phyloP scores from a whole-genome alignment of 2,888 invertebrate species.

The Ischnus inquisitorius region DNA sequence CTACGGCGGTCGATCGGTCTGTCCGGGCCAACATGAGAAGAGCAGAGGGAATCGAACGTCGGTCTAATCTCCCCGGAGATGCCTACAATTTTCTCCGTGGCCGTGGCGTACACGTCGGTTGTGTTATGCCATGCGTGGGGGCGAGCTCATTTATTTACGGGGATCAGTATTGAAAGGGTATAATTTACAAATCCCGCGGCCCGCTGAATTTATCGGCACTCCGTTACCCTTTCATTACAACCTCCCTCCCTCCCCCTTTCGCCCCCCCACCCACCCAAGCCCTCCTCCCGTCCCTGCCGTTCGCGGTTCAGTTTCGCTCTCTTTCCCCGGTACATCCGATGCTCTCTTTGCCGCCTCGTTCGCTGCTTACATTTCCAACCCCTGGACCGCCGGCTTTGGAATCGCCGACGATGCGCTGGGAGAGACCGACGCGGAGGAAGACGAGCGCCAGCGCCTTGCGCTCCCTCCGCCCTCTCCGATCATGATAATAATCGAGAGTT shows the following conservation, averaged over 20 bases:
- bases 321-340: conserved; percentile 46
- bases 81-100: conserved; percentile 67
- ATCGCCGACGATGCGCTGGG: conserved; percentile 70
- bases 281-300: conserved; percentile 46
- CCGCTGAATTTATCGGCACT: conserved; percentile 85
- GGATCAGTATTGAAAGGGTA: conserved; percentile 84
- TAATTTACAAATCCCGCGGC: conserved; percentile 85
- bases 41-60: conserved; percentile 58
- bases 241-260: conserved; percentile 73
- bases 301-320: conserved; percentile 61
- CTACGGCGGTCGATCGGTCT: conserved; percentile 50
- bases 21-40: conserved; percentile 71
- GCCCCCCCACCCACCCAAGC: neutral
- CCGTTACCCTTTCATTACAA: conserved; percentile 85
- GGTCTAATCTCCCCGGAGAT: conserved; percentile 66
- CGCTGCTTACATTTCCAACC: conserved; percentile 76
- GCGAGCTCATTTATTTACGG: conserved; percentile 83
- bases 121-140: conserved; percentile 79
- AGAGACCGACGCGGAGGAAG: neutral
- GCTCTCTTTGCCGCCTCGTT: conserved; percentile 58
- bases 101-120: conserved; percentile 51
- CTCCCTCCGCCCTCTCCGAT: conserved; percentile 59
- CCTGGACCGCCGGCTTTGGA: conserved; percentile 70
- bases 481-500: conserved; percentile 72
- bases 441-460: conserved; percentile 33